These are phyloP conservation scores for Cossypha caffra DNA, from an alignment of 2,797 vertebrate genomes.

Conservation along the genomic window DNA sequence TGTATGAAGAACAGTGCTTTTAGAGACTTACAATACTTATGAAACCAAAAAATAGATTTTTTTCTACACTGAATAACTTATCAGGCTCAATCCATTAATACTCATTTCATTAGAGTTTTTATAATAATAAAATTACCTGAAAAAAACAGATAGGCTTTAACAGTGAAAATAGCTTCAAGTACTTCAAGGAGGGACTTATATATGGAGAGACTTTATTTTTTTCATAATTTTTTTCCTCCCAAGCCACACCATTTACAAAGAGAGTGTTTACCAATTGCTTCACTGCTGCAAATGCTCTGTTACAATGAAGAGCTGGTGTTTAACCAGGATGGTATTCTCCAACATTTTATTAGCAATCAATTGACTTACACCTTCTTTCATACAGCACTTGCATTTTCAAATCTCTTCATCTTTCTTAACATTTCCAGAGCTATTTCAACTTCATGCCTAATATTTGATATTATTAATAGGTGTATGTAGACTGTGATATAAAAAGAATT, in stretches of 20 bases:
- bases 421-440: background rate
- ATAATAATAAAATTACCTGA: background rate
- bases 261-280: background rate
- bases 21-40: background rate
- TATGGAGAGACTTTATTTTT: background rate
- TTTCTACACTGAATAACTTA: background rate
- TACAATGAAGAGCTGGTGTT: background rate
- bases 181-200: background rate
- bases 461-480: background rate
- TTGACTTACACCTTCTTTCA: background rate
- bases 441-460: background rate
- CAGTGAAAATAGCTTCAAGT: background rate
- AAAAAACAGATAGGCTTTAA: background rate
- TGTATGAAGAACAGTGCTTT: background rate
- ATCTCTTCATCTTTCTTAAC: background rate
- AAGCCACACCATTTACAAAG: background rate
- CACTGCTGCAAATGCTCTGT: background rate
- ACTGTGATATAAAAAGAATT: background rate
- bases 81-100: background rate
- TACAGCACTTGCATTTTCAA: background rate
- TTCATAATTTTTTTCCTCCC: background rate
- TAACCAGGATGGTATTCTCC: background rate
- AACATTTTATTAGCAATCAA: background rate
- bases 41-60: background rate
- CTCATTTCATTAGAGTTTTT: background rate